Percentiles rank a stretch among this genome's conserved stretches.
Conservation (phyloP, 2,797 vertebrate genomes). For the Pelodytes ibericus region DNA sequence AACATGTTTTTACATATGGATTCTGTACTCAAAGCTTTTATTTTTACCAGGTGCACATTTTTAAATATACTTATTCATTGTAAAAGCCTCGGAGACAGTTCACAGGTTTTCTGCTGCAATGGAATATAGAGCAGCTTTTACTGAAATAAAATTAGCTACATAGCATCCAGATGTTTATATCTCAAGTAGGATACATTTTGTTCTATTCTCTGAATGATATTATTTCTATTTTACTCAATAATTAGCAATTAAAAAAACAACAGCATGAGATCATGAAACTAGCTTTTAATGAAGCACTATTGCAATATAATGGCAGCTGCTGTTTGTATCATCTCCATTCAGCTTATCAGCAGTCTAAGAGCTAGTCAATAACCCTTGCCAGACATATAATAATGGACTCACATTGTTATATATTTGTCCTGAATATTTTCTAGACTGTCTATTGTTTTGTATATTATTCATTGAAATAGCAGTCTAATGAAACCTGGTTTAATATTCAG, state of each 20-base stretch:
- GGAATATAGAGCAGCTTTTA: conserved; percentile 17
- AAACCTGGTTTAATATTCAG: neutral
- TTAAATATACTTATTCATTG: neutral
- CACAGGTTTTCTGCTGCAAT: conserved; percentile 1
- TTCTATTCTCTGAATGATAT: conserved; percentile 41
- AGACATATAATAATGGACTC: conserved; percentile 9
- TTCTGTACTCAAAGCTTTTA: neutral
- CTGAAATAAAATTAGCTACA: conserved; percentile 13
- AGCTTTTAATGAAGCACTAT: conserved; percentile 30
- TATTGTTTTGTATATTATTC: neutral
- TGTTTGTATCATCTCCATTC: conserved; percentile 35
- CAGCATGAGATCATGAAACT: conserved; percentile 42
- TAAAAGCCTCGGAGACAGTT: neutral
- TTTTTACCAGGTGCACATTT: conserved; percentile 28
- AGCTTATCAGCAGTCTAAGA: conserved; percentile 38
- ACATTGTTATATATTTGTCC: neutral
- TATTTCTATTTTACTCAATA: conserved; percentile 51
- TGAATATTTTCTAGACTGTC: neutral
- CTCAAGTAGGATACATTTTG: conserved; percentile 20
- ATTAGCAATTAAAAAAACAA: conserved; percentile 50
- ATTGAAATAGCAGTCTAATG: neutral
- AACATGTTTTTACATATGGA: neutral
- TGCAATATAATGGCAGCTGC: conserved; percentile 52
- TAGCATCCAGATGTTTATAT: conserved; percentile 38
- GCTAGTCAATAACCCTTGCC: conserved; percentile 10